Evolutionary conservation across 2,113 vertebrate species (phyloP).

Genomic region (Neopipo cinnamomea): DNA sequence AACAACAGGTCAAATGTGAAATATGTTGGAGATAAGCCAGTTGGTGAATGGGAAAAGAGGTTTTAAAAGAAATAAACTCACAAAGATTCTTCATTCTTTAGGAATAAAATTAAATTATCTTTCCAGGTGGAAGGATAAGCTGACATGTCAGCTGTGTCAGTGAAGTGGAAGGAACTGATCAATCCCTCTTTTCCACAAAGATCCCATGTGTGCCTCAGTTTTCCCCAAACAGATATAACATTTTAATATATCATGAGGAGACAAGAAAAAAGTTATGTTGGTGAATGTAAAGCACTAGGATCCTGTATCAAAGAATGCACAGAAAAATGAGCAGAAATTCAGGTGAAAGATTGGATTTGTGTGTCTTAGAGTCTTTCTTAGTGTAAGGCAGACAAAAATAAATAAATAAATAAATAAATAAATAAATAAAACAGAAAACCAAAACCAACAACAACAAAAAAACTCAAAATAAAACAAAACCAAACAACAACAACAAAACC

Average conservation of each 20-base stretch:
- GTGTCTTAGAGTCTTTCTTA: neutral
- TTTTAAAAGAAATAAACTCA: neutral
- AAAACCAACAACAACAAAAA: neutral
- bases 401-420: neutral
- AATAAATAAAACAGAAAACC: neutral
- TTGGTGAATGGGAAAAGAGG: neutral
- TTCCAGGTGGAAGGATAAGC: neutral
- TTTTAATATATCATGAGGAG: neutral
- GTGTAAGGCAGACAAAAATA: neutral
- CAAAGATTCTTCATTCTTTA: neutral
- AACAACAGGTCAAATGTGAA: neutral
- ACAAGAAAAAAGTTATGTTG: neutral
- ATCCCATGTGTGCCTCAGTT: neutral
- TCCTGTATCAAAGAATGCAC: neutral
- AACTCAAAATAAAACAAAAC: neutral
- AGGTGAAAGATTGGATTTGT: neutral
- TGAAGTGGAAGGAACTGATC: neutral
- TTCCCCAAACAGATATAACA: neutral
- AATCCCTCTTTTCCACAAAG: neutral
- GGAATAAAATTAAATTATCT: neutral
- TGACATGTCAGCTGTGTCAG: neutral
- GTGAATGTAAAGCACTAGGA: neutral
- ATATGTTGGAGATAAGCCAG: neutral
- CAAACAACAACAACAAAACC: neutral
- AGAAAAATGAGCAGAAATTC: neutral